Base-by-base conservation (phyloP, 2,797 vertebrate species). In the Girardinus metallicus region DNA sequence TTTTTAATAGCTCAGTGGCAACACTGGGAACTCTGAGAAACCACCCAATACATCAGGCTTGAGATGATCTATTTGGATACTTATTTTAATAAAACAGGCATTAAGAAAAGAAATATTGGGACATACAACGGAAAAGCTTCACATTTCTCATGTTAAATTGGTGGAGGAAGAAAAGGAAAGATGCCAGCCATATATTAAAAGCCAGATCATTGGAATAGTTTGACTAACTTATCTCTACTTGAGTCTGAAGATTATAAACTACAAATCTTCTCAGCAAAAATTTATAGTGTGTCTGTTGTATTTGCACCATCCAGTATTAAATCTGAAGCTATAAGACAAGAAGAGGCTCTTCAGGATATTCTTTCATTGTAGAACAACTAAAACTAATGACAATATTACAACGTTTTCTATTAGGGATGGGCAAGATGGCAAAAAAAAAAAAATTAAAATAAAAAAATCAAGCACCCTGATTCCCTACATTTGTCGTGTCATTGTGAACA, bases 221-320 rank as follows among this genome's bases (percentile, higher is more conserved):
- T 43, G 26, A 62, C 57, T 62, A 62, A 62, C 29, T 18, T 16
- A 16, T 62, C 29, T 18, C 31, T 9, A 3, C 60, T 64, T 36
- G 15, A 64, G 1, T 64, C 16, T 64, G 31, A 64, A 64, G 3
- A 64, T 64, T 34, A 21, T 62, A 64, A 34, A 64, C 29, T 34
- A 36, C 13, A 34, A 64, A 64, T 36, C 60, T 62, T 62, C 1
- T 60, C 44, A 62, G 0, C n/a, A 77, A 81, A 79, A 79, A 68
- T 74, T 75, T 83, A 11, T 1, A 46, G 78, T 23, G 11, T 34
- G 68, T 76, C 68, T 87, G 74, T 78, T 81, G 77, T 62, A 31
- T 73, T 75, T 74, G 23, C 18, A 57, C 41, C 9, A 51, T 80
- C 36, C 23, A 31, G 10, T 2, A 77, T 88, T 34, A 80, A 73